A percentile compares a stretch with the other conserved stretches of the same genome.
Conservation (phyloP, 2,888 invertebrate species). For the Cheilosia scutellata region DNA sequence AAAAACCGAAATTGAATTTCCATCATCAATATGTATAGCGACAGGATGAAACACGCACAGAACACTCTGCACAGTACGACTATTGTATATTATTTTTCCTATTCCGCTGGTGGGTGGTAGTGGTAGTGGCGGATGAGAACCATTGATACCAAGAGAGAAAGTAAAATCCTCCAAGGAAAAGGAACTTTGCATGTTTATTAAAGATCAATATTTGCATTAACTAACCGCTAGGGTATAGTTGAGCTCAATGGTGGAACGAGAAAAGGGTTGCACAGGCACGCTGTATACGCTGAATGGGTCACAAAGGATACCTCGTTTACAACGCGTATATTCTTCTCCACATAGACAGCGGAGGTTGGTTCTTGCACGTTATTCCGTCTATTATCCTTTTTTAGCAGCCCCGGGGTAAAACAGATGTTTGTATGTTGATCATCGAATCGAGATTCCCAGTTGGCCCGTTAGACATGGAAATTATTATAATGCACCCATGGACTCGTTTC, state of each 20-base stretch:
- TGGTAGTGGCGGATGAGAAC: slow-evolving; percentile 13
- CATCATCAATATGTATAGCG: slow-evolving; percentile 57
- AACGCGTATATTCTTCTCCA: slow-evolving; percentile 30
- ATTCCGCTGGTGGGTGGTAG: not conserved
- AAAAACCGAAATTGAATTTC: slow-evolving; percentile 71
- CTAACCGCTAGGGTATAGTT: slow-evolving; percentile 62
- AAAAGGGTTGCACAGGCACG: slow-evolving; percentile 38
- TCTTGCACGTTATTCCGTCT: slow-evolving; percentile 18
- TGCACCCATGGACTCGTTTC: slow-evolving; percentile 38
- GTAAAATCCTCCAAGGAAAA: slow-evolving; percentile 69
- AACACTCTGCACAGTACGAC: slow-evolving; percentile 21
- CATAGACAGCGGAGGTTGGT: not conserved
- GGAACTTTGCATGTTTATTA: slow-evolving; percentile 76
- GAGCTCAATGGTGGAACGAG: not conserved
- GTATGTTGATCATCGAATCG: slow-evolving; percentile 48
- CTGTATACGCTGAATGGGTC: slow-evolving; percentile 46
- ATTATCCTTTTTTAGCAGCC: slow-evolving; percentile 17
- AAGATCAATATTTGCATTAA: slow-evolving; percentile 76
- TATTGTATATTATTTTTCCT: not conserved
- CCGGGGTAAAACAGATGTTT: slow-evolving; percentile 61
- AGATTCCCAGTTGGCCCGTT: slow-evolving; percentile 69
- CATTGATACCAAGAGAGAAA: slow-evolving; percentile 48
- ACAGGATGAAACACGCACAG: slow-evolving; percentile 15
- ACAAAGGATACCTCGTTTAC: slow-evolving; percentile 39
- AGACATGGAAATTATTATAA: slow-evolving; percentile 71